These are phyloP conservation scores for Enteromius mattozi DNA, from an alignment of 2,797 vertebrate species.

Conservation along the genomic window DNA sequence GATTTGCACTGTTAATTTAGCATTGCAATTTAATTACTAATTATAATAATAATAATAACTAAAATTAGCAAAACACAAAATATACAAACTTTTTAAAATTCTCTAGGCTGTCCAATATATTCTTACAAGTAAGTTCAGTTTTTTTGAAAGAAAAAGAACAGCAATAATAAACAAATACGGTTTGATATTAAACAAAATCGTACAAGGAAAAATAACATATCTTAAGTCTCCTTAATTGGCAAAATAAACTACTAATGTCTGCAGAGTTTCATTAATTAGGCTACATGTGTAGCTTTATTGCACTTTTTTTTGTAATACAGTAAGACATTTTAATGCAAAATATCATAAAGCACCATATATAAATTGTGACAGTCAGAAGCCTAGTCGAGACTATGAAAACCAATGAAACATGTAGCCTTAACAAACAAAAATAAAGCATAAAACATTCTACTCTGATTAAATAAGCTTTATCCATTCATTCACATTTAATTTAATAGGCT, in stretches of 20 bases:
- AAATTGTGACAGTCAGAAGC: background rate
- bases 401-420: background rate
- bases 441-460: background rate
- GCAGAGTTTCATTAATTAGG: background rate
- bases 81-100: background rate
- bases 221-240: background rate
- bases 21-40: background rate
- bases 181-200: background rate
- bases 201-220: background rate
- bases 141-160: background rate
- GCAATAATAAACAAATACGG: background rate
- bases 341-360: background rate
- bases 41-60: too few relatives aligned
- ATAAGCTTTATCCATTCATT: background rate
- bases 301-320: background rate
- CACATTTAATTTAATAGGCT: background rate
- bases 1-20: background rate
- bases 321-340: background rate
- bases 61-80: background rate
- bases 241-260: background rate
- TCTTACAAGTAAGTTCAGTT: background rate
- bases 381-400: background rate
- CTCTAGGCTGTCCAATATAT: too few relatives aligned
- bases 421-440: background rate
- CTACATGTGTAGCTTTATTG: background rate